Conservation (phyloP, 2,797 vertebrate genomes). For the Merluccius polli region DNA sequence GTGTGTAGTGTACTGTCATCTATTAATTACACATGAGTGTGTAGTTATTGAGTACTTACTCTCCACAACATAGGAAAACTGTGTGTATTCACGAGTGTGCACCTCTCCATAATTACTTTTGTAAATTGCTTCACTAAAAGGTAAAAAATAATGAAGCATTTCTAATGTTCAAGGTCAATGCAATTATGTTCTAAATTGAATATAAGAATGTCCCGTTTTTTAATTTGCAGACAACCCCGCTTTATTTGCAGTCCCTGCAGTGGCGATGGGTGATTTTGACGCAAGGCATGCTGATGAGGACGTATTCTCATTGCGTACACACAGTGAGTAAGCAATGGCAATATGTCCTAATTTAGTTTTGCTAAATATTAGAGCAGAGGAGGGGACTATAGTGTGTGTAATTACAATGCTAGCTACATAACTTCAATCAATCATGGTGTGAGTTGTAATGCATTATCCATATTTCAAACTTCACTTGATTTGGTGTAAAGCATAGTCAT, state of each 20-base stretch:
- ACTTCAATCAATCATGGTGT: neutral
- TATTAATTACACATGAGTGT: neutral
- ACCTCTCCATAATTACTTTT: neutral
- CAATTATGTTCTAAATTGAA: neutral
- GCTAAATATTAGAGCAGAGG: too few species aligned
- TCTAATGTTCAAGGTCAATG: neutral
- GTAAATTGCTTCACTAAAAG: conserved; percentile 10
- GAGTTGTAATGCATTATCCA: neutral
- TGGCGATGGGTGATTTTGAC: too few species aligned
- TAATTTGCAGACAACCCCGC: neutral
- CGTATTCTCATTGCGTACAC: too few species aligned
- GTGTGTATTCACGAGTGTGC: neutral
- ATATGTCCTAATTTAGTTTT: too few species aligned
- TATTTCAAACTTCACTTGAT: neutral
- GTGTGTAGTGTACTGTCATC: too few species aligned
- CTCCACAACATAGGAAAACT: too few species aligned
- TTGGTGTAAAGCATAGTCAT: neutral
- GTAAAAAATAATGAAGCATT: conserved; percentile 6
- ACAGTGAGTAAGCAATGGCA: too few species aligned
- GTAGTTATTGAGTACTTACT: neutral
- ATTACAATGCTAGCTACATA: too few species aligned
- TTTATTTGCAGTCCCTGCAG: neutral
- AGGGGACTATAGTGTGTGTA: too few species aligned
- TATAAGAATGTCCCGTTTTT: neutral
- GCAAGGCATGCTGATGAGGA: too few species aligned